A percentile compares a stretch with the other conserved stretches of the same genome.
phyloP scores from a whole-genome alignment of 2,888 invertebrate genomes.

The Acrocera orbiculus region DNA sequence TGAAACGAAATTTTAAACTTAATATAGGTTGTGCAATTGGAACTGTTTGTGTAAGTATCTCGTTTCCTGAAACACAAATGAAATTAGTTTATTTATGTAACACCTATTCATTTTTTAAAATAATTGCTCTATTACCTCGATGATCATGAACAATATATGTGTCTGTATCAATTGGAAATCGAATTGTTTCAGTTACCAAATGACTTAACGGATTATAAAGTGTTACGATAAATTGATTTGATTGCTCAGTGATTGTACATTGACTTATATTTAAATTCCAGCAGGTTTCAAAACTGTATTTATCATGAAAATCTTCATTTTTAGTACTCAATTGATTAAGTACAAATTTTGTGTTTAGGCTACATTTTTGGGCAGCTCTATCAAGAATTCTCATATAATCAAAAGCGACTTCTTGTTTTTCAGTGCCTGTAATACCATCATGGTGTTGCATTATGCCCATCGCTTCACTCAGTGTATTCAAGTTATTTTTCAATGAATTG shows the following conservation, averaged over 20 bases:
- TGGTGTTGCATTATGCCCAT: slow-evolving; percentile 86
- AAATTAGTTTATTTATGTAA: no score
- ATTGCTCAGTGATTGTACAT: slow-evolving; percentile 46
- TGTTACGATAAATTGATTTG: slow-evolving; percentile 46
- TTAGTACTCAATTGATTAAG: no score
- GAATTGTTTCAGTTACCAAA: slow-evolving; percentile 37
- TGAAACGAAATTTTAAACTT: no score
- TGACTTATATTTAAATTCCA: slow-evolving; percentile 52
- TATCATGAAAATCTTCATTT: slow-evolving; percentile 3
- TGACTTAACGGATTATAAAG: slow-evolving; percentile 68
- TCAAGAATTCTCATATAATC: slow-evolving; percentile 71
- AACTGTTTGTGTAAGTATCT: no score
- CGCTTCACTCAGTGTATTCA: slow-evolving; percentile 48
- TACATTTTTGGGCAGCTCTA: slow-evolving; percentile 45
- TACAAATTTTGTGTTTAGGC: slow-evolving; percentile 10
- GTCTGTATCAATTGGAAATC: slow-evolving; percentile 39
- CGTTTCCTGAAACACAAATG: no score
- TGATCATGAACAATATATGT: slow-evolving; percentile 41
- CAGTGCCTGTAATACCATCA: slow-evolving; percentile 70
- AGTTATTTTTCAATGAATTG: slow-evolving; percentile 13
- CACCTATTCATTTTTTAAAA: no score
- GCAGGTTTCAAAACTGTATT: slow-evolving; percentile 33
- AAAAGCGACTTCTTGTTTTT: slow-evolving; percentile 67
- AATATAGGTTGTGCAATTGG: no score
- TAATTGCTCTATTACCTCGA: no score